A percentile compares a stretch with the other conserved stretches of the same genome.
Conservation (phyloP, 1,140 invertebrate genomes). For the Tetramorium parvispinum region DNA sequence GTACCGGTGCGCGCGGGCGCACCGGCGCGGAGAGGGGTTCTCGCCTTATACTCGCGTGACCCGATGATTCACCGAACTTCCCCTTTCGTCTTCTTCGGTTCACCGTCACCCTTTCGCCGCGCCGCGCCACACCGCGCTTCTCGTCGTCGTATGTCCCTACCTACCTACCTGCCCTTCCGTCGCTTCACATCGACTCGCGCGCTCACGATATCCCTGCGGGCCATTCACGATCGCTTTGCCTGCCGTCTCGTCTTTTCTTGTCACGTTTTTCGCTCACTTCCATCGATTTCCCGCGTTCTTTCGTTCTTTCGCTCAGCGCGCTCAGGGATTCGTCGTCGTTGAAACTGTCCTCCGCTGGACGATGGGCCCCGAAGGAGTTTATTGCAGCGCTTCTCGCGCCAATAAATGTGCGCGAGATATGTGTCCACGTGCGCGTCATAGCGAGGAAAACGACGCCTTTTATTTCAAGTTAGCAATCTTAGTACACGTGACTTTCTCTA, state of each 20-base stretch:
- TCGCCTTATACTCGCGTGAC: conserved; percentile 76
- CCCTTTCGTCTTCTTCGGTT: conserved; percentile 32
- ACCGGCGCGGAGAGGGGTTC: conserved; percentile 39
- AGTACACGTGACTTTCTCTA: neutral
- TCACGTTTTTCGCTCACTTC: conserved; percentile 61
- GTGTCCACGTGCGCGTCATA: conserved; percentile 12
- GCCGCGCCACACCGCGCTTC: neutral
- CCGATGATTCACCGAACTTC: conserved; percentile 76
- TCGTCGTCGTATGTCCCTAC: conserved; percentile 24
- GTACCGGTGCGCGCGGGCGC: conserved; percentile 67
- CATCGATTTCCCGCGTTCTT: conserved; percentile 50
- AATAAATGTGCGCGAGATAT: neutral
- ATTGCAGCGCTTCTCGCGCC: neutral
- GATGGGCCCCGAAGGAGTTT: conserved; percentile 48
- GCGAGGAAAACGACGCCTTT: neutral
- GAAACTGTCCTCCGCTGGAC: conserved; percentile 49
- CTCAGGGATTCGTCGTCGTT: conserved; percentile 46
- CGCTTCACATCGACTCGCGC: conserved; percentile 52
- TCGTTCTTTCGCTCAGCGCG: neutral
- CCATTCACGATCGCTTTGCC: conserved; percentile 66
- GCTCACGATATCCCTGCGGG: conserved; percentile 68
- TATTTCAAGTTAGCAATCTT: conserved; percentile 1
- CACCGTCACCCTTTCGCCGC: conserved; percentile 34
- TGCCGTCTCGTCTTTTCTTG: conserved; percentile 25
- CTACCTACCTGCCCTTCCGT: conserved; percentile 61